Base-by-base conservation (phyloP, 1,140 invertebrate genomes). In the Cotesia vestalis region DNA sequence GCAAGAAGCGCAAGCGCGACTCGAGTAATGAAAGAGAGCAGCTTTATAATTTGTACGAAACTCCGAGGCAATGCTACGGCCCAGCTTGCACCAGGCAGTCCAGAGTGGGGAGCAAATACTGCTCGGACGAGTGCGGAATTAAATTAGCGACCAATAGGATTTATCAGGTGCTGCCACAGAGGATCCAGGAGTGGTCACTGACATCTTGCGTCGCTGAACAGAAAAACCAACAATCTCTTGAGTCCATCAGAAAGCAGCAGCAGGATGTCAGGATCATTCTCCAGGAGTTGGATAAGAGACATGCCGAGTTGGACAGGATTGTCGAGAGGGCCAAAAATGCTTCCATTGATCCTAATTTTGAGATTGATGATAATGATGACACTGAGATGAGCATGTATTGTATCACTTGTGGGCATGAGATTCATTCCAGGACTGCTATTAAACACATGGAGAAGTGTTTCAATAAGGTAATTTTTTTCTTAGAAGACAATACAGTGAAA, bases 401-500 rank as follows among this genome's bases (percentile, higher is more conserved):
- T 85, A 96, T 99, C 11, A 98, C 97, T 0, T 99, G 97, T 88
- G 97, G 97, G 0, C 95, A 96, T 83, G 96, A 98, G 86, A 93
- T 98, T 62, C 93, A 95, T 81, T 93, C 93, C 0, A 88, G 92
- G 46, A 95, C 93, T 1, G 96, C 95, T 0, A 91, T 98, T 5
- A 95, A 95, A 80, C 97, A 97, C 78, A 95, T 97, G 94, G 96
- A 97, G 85, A 96, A 96, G 79, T 97, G 96, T 85, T 98, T 96
- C 81, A 95, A 97, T 76, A 98, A 98, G 87, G 91, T 92, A 85
- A 61, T 71, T 46, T 17, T 59, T 9, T 11, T 4, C 34, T 63
- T 63, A 72, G 17, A 46, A 64, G 38, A 63, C 27, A 11, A 62
- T 46, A 59, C 17, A 17, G 17, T 17, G 17, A 17, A 17, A 17